Evolutionary conservation across 2,888 invertebrate species (phyloP).

Genomic region (Calephelis perditalis): DNA sequence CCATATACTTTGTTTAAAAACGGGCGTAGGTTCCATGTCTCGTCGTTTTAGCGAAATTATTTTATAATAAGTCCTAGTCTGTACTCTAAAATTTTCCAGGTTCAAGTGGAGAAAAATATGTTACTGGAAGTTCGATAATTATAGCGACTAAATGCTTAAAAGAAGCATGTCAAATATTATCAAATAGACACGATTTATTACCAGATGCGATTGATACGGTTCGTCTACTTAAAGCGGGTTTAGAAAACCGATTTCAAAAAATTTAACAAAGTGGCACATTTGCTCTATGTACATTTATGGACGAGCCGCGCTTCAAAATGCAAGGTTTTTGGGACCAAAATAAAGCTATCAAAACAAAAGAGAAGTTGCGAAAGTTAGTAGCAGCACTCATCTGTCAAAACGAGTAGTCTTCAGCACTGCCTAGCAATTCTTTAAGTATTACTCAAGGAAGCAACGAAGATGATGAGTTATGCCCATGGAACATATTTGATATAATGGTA

Average conservation of each 20-base stretch:
- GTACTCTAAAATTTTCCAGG: no score
- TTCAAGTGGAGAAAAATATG: conserved; percentile 30
- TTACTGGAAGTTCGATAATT: conserved; percentile 30
- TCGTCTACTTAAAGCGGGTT: neutral
- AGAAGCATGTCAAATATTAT: neutral
- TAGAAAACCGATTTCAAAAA: conserved; percentile 26
- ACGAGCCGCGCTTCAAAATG: no score
- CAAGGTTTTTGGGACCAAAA: no score
- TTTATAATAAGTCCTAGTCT: no score
- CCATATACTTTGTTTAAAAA: no score
- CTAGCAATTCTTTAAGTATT: neutral
- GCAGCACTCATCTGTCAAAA: neutral
- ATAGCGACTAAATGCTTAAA: conserved; percentile 17
- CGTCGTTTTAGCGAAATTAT: no score
- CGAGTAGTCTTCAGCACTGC: neutral
- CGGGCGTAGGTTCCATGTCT: no score
- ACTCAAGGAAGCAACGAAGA: neutral
- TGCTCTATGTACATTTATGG: no score
- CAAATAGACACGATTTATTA: neutral
- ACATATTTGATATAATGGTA: conserved; percentile 26
- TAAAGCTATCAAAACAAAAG: no score
- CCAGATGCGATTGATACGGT: neutral
- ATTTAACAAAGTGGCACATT: neutral
- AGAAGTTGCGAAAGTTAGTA: no score
- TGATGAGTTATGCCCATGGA: conserved; percentile 1